Evolutionary conservation across 2,113 vertebrate species (phyloP).

Genomic region (Pardalotus punctatus): DNA sequence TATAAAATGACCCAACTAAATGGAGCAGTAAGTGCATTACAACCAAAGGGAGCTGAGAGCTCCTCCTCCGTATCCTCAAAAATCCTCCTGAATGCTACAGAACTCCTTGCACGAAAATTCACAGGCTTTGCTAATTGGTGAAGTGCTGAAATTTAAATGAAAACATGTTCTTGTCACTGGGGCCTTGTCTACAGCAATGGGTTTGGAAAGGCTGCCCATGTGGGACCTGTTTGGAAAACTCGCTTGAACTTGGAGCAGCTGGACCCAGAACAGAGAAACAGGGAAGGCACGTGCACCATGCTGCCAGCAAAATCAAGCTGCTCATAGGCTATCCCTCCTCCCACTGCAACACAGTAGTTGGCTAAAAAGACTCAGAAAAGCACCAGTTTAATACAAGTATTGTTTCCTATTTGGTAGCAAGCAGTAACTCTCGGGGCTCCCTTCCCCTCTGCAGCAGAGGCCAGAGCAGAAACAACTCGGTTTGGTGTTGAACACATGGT

Average conservation of each 20-base stretch:
- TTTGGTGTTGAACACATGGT: fast-evolving
- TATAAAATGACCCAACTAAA: conserved; percentile 55
- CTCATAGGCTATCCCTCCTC: neutral
- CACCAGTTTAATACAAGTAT: fast-evolving
- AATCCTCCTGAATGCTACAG: neutral
- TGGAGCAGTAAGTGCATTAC: conserved; percentile 17
- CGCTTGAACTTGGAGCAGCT: neutral
- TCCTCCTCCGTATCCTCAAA: conserved; percentile 22
- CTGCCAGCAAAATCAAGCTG: neutral
- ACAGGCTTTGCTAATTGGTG: neutral
- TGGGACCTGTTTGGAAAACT: neutral
- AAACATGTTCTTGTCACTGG: neutral
- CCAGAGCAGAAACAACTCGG: neutral
- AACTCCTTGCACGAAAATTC: neutral
- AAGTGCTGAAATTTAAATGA: neutral
- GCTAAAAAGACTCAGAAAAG: neutral
- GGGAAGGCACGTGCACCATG: neutral
- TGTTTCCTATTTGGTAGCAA: fast-evolving
- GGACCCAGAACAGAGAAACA: fast-evolving
- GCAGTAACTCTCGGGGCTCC: neutral
- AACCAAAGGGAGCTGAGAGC: neutral
- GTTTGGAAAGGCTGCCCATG: neutral
- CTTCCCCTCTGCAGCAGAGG: neutral
- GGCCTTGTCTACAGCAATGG: neutral
- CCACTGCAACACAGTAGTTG: fast-evolving